Conservation (phyloP, 2,113 vertebrate genomes). For the Cyprinodon brontotheroides region DNA sequence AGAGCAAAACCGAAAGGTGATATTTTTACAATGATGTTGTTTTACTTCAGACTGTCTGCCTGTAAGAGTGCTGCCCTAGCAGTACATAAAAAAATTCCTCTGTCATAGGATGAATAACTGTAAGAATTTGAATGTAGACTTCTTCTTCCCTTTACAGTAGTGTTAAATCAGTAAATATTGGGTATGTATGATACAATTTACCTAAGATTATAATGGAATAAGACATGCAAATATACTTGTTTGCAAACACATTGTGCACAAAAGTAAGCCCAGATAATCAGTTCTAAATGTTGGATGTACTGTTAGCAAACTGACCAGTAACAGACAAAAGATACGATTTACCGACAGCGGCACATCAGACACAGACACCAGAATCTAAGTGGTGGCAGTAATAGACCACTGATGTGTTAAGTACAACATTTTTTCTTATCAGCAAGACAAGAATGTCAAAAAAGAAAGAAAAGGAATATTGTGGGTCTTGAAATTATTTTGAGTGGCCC, state of each 20-base stretch:
- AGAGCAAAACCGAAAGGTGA: slow-evolving; percentile 39
- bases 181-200: slow-evolving; percentile 37
- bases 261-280: neutral
- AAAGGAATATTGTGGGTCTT: too few species aligned
- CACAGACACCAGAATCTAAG: too few species aligned
- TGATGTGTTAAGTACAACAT: too few species aligned
- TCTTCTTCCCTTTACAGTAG: slow-evolving; percentile 27
- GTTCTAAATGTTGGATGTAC: neutral
- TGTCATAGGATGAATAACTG: slow-evolving; percentile 19
- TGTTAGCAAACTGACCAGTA: neutral
- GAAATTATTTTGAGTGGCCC: too few species aligned
- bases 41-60: slow-evolving; percentile 18
- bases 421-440: too few species aligned
- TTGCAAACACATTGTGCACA: neutral
- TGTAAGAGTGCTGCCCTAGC: neutral
- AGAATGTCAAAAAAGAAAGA: too few species aligned
- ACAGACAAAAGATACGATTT: too few species aligned
- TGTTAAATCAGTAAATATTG: slow-evolving; percentile 62
- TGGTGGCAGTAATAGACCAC: too few species aligned
- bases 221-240: neutral
- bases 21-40: slow-evolving; percentile 10
- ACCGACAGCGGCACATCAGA: too few species aligned
- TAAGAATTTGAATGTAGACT: slow-evolving; percentile 50
- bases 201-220: too few species aligned
- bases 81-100: slow-evolving; percentile 23